phyloP scores from a whole-genome alignment of 2,113 vertebrate species.

The cat (Felis catus) region F.catus_Fca126_mat1.0 CM031415.1:82283501-82284000 shows the following conservation, averaged over 20 bases:
- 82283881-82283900: not conserved
- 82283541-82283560: not conserved
- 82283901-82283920: not conserved
- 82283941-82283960: not conserved
- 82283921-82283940: not conserved
- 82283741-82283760: not conserved
- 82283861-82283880: not conserved
- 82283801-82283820: not conserved
- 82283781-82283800: not conserved
- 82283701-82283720: not conserved
- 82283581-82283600: not conserved
- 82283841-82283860: constrained; percentile 17
- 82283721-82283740: not conserved
- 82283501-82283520: not conserved
- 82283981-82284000: not conserved
- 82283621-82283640: not conserved
- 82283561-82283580: not conserved
- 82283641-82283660: not conserved
- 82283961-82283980: not conserved
- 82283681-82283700: not conserved
- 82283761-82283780: not conserved
- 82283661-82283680: not conserved
- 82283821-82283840: not conserved
- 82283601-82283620: not conserved
- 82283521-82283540: not conserved